Conservation (phyloP, 2,797 vertebrate species). For the Tenualosa thibaudeaui region DNA sequence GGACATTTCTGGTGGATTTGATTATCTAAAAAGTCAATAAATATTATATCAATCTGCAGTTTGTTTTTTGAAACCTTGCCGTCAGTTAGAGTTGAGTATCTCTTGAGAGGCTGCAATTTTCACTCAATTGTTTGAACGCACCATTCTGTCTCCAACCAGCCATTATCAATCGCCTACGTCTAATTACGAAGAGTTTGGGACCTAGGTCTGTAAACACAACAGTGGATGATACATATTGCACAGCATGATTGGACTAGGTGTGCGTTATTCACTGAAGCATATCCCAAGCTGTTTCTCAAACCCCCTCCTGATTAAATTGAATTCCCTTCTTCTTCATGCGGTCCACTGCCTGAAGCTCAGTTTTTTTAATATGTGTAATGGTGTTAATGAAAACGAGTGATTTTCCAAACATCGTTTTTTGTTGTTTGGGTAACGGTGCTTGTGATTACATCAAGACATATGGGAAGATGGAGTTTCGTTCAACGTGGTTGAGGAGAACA, state of each 20-base stretch:
- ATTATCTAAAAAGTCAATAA: neutral
- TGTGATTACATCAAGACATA: neutral
- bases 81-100: neutral
- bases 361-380: neutral
- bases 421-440: neutral
- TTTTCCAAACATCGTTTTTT: conserved; percentile 22
- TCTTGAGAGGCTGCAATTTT: neutral
- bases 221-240: neutral
- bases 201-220: neutral
- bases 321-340: neutral
- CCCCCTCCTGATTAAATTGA: neutral
- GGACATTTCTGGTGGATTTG: neutral
- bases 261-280: neutral
- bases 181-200: conserved; percentile 6
- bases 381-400: conserved; percentile 2
- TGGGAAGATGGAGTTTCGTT: neutral
- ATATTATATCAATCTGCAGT: neutral
- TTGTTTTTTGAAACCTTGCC: neutral
- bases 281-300: conserved; percentile 8
- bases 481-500: neutral
- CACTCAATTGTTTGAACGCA: neutral
- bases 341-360: neutral
- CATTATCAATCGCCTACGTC: neutral
- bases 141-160: neutral
- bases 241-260: neutral